Base-by-base conservation (phyloP, 2,113 vertebrate genomes). In the Hippocampus mohnikei region DNA sequence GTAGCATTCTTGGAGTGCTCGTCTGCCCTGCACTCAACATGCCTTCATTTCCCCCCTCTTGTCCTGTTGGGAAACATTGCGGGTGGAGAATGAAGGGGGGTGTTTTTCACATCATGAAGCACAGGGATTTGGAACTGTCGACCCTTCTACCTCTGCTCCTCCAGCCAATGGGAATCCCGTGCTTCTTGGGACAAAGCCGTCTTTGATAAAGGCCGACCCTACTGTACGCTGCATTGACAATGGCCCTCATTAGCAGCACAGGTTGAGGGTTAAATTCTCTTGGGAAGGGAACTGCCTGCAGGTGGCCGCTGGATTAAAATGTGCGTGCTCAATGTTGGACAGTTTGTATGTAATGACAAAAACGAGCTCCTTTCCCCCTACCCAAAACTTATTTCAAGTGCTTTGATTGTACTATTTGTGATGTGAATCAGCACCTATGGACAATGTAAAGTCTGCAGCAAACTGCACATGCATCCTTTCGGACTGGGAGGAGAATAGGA, bases 1-100 rank as follows among this genome's bases (percentile, higher is more conserved):
- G 53, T 87, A 70, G 85, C 89, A 91, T 92, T 92, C 88, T 88
- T 90, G 74, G 62, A 85, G 78, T 55, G 70, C 74, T 81, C 37
- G 59, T 42, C 69, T 81, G 71, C 81, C 71, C 80, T 70, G 90
- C 88, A 76, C 81, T 88, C 84, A 88, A 68, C 83, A 79, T 81
- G 72, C 80, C 67, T 84, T 79, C 66, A 86, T 87, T 90, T 88
- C 73, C 73, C 77, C 68, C 66, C 23, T 62, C 58, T 58, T 72
- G 67, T 37, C 65, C 67, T 71, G 71, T 74, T 70, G 50, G 68
- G 69, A 59, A 60, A 79, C 40, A 65, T 64, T 67, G 52, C 50
- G 56, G 56, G 40, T 60, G 69, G 69, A 56, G 46, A 12, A n/a
- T 48, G 53, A 27, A 42, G 42, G 27, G 40, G 21, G 75, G 56